Base-by-base conservation (phyloP, 2,797 vertebrate genomes). In the Pipistrellus pygmaeus region DNA sequence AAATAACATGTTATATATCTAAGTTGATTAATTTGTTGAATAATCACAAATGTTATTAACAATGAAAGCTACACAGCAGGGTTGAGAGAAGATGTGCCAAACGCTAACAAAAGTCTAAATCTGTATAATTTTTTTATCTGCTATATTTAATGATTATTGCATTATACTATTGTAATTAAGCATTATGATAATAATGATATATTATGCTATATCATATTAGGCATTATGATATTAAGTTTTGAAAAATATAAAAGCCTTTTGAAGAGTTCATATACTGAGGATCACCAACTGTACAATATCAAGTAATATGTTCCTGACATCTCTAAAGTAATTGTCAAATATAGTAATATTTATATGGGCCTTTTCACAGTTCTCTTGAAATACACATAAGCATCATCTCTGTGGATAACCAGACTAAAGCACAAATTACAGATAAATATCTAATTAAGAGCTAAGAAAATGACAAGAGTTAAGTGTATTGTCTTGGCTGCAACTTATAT, bases 401-500 rank as follows among this genome's bases (percentile, higher is more conserved):
- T 35, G 60, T 32, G 8, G 32, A n/a, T 71, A 84, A 76, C 53
- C 17, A 53, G 62, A 86, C 72, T n/a, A 69, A 95, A 92, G 72
- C 30, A 83, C 25, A 38, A 85, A 48, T 82, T 60, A 57, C 51
- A 89, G 64, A 77, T 76, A 93, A 73, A 57, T 57, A 82, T 64
- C 30, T 71, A 48, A 71, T 35, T 82, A 77, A 93, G 30, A 95
- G 25, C 53, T 53, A 80, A 73, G 55, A 75, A 53, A 75, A 64
- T 82, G n/a, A 25, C 30, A 85, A 76, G n/a, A 62, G 11, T 85
- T 81, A 32, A 76, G 17, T 92, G 53, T 76, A 64, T 55, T 89
- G 60, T 87, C 51, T 96, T 84, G 51, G 60, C 38, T 94, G 1
- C 27, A 80, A 83, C 21, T 93, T 64, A 12, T 41, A 88, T 57